phyloP scores from a whole-genome alignment of 2,113 vertebrate species.

The Mesoclemmys tuberculata region DNA sequence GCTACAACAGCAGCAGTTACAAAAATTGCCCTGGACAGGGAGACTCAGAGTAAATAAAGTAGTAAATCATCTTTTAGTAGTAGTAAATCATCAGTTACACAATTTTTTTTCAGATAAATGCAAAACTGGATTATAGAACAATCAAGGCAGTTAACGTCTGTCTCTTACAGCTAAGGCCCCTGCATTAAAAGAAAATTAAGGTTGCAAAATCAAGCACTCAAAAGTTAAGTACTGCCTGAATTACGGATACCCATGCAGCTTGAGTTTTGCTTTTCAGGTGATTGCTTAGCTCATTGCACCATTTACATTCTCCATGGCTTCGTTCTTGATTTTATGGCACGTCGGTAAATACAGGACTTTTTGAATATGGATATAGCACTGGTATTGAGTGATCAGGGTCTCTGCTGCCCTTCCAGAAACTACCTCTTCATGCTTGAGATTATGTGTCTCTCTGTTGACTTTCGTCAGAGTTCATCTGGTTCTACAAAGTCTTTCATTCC shows the following conservation, averaged over 20 bases:
- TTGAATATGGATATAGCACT: neutral
- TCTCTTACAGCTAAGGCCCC: too few relatives aligned
- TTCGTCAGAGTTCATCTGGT: neutral
- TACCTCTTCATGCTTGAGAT: neutral
- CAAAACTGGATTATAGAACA: too few relatives aligned
- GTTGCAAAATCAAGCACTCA: neutral
- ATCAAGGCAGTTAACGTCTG: too few relatives aligned
- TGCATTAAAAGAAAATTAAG: too few relatives aligned
- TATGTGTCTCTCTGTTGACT: neutral
- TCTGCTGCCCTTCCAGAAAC: neutral
- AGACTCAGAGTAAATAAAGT: too few relatives aligned
- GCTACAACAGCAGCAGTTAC: too few relatives aligned
- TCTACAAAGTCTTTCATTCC: neutral
- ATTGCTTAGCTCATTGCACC: neutral
- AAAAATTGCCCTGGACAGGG: too few relatives aligned
- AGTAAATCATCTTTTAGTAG: too few relatives aligned
- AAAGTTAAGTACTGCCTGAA: constrained; percentile 41
- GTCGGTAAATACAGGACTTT: too few relatives aligned
- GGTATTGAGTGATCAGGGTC: constrained; percentile 1
- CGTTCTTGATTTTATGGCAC: constrained; percentile 23
- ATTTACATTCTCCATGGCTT: neutral
- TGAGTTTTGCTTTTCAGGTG: neutral
- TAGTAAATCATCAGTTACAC: too few relatives aligned
- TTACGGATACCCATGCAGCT: neutral
- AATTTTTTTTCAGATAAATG: too few relatives aligned